phyloP scores from a whole-genome alignment of 2,797 vertebrate species.

The Trachurus trachurus region DNA sequence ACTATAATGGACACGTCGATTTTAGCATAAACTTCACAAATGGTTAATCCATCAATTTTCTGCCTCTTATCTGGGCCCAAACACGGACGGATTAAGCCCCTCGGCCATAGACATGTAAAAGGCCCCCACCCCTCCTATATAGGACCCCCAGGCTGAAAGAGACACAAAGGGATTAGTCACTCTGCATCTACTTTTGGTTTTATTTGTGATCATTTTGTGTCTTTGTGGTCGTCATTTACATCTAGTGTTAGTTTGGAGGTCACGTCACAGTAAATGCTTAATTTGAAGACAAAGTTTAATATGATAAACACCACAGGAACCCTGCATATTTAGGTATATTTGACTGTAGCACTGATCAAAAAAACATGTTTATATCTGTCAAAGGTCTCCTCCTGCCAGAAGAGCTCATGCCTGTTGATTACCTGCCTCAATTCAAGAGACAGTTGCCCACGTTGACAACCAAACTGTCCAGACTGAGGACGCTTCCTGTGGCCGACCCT shows the following conservation, averaged over 20 bases:
- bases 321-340: background rate
- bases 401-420: conserved; percentile 82
- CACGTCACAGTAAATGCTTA: too few species aligned
- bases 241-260: too few species aligned
- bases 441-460: conserved; percentile 81
- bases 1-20: background rate
- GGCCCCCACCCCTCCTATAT: background rate
- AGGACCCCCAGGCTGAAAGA: background rate
- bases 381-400: conserved; percentile 87
- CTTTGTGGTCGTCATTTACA: too few species aligned
- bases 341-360: background rate
- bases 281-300: too few species aligned
- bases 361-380: conserved; percentile 28
- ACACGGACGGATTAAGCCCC: too few species aligned
- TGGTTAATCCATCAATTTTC: background rate
- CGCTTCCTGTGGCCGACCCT: conserved; percentile 86
- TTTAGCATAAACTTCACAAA: background rate
- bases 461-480: conserved; percentile 84
- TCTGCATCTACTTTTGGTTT: too few species aligned
- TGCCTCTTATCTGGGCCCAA: background rate
- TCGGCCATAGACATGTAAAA: background rate
- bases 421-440: conserved; percentile 77
- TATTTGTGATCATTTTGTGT: too few species aligned
- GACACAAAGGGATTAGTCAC: background rate
- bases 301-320: background rate